Evolutionary conservation across 2,888 invertebrate genomes (phyloP).

Genomic region (Acanthopleura granulata): DNA sequence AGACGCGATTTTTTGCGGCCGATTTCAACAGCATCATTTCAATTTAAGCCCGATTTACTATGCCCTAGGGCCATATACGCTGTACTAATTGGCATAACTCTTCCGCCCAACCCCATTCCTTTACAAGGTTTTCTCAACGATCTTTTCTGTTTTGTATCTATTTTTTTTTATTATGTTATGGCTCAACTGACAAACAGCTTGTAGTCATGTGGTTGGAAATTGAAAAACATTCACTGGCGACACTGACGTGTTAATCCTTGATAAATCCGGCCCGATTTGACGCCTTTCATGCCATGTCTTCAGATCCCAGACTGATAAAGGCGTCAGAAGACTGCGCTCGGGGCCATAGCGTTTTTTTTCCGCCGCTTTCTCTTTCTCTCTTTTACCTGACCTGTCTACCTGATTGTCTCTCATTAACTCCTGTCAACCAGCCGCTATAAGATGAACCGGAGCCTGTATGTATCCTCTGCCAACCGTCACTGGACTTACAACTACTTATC

Average conservation of each 20-base stretch:
- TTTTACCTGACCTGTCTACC: neutral
- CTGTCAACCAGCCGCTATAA: neutral
- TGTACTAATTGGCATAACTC: neutral
- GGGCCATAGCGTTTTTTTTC: neutral
- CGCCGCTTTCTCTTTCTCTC: neutral
- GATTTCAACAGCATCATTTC: conserved; percentile 6
- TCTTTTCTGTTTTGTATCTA: neutral
- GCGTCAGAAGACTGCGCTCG: neutral
- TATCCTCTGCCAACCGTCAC: too few species aligned
- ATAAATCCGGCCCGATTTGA: conserved; percentile 13
- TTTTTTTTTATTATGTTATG: neutral
- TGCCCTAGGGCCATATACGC: neutral
- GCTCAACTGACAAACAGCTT: neutral
- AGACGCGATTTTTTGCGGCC: neutral
- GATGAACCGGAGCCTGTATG: too few species aligned
- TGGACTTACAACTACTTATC: too few species aligned
- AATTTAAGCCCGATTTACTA: conserved; percentile 9
- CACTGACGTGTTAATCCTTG: conserved; percentile 4
- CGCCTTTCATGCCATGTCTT: conserved; percentile 8
- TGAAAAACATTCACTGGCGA: conserved; percentile 11
- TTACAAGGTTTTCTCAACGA: too few species aligned
- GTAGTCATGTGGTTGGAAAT: conserved; percentile 7
- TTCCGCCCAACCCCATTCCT: too few species aligned
- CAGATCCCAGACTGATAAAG: conserved; percentile 4
- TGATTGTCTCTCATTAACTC: conserved; percentile 3